Base-by-base conservation (phyloP, 2,888 invertebrate species). In the Dolomedes plantarius region DNA sequence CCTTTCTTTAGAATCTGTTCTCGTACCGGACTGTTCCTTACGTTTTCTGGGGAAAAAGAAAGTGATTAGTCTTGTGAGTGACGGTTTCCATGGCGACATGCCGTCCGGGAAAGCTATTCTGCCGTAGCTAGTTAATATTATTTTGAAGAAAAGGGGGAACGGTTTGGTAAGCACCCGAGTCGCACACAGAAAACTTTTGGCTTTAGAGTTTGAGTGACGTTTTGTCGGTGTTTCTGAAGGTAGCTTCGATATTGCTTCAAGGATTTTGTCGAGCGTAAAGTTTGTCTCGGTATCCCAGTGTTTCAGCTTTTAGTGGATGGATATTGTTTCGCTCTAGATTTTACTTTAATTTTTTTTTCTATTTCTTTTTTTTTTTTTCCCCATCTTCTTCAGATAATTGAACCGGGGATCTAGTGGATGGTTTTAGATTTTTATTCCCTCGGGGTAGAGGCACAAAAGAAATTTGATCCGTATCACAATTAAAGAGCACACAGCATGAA, bases 11-110 rank as follows among this genome's bases (percentile, higher is more conserved):
- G 56, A 23, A 19, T 56, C 56, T 56, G 5, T 23, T 23, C 2
- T n/a, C 16, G 16, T 2, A 5, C 46, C n/a, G 46, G 5, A 1
- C 16, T 23, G 19, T n/a, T 56, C 23, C 11, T 23, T 56, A 56
- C 11, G 23, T 19, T 1, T 16, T n/a, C n/a, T n/a, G n/a, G n/a
- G n/a, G n/a, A n/a, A n/a, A n/a, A n/a, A 23, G 19, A 23, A 56
- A 23, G 56, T 56, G 56, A 56, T 56, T 56, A 56, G 56, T 56
- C 16, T 56, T 23, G 23, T 19, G 56, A 56, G 23, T 56, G 56
- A 56, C 56, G 56, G 56, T 56, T 56, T 16, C 56, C 56, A 56
- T 56, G 56, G 23, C 19, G 23, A 56, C 56, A 11, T 19, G 19
- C 16, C 16, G 7, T 23, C 23, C 0, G 56, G 23, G 56, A 19